Base-by-base conservation (phyloP, 2,113 vertebrate genomes). In the Strix uralensis region DNA sequence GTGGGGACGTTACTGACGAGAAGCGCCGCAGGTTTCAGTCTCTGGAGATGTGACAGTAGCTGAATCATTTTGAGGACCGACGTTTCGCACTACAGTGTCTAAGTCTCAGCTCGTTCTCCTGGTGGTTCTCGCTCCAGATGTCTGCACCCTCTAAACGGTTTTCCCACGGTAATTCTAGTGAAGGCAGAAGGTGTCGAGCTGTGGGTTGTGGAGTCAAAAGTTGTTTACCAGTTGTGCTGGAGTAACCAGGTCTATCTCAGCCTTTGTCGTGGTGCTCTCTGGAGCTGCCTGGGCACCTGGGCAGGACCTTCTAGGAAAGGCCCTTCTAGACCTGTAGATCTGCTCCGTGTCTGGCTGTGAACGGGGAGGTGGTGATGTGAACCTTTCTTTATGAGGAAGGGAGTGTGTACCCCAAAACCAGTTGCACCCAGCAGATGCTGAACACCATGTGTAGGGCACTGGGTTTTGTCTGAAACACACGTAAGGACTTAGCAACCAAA, bases 1-100 rank as follows among this genome's bases (percentile, higher is more conserved):
- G 29, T 15, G 63, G 42, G 63, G 27, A 14, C 1, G 5, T 57
- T 77, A 12, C 52, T 22, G 70, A 7, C 2, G 7, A 25, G 44
- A 42, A 42, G 25, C 1, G 11, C 54, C 36, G 54, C 10, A 3
- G 30, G 19, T 36, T 44, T 77, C 25, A 13, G 36, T 23, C 72
- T 30, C 44, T 42, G 44, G 42, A 19, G 46, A 36, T 32, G 63
- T 17, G 34, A 14, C 47, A 38, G 11, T 9, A 54, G 65, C 34
- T 62, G 55, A 34, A 11, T 3, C 21, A 58, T 42, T 40, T 42
- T 26, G 51, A 65, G 59, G 86, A 32, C 38, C 29, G 23, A 27
- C 0, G 0, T 67, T 75, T 38, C 0, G 1, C 27, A 29, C 54
- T 52, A 18, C 12, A 13, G 70, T 38, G 74, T 30, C 46, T 13